Base-by-base conservation (phyloP, 2,888 invertebrate species). In the Neocrepidodera transversa region DNA sequence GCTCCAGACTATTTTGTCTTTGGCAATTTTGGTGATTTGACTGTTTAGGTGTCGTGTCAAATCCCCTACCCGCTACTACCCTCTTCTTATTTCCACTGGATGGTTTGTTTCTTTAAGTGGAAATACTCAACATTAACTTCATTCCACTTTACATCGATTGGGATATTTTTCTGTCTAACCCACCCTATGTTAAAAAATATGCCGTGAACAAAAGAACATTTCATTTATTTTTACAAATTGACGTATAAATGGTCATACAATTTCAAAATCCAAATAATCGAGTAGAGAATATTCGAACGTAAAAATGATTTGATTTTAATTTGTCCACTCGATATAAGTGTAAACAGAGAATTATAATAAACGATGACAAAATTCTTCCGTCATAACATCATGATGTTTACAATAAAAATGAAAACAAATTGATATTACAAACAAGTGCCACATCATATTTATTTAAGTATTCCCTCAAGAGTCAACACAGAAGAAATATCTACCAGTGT, bases 61-160 rank as follows among this genome's bases (percentile, higher is more conserved):
- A 53, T 35, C 53, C 52, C 43, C 53, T 14, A 10, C 26, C 30
- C 26, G 14, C 32, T 43, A n/a, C 23, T 43, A n/a, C 23, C 53
- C 11, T 28, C 53, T 17, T 53, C 43, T 52, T 51, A 49, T 40
- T 53, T 53, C 53, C 53, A 53, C 43, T 43, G 43, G 14, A 53
- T 18, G 53, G 53, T 53, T 53, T 43, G 53, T 53, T 53, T 53
- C 53, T 43, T 43, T 53, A 43, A 53, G 53, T 53, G 53, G 43
- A 53, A 53, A 53, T 53, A 43, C 43, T 53, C 53, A 35, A 42
- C 20, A 43, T 18, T 53, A 53, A 53, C 53, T 52, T 42, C 32
- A 42, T 53, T 53, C 43, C 43, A 53, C 43, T 53, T 53, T 43
- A 53, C 32, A 18, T 40, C 40, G 40, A 52, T 52, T 52, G 51